Evolutionary conservation across 2,888 invertebrate species (phyloP).

Genomic region (Conus canariensis): DNA sequence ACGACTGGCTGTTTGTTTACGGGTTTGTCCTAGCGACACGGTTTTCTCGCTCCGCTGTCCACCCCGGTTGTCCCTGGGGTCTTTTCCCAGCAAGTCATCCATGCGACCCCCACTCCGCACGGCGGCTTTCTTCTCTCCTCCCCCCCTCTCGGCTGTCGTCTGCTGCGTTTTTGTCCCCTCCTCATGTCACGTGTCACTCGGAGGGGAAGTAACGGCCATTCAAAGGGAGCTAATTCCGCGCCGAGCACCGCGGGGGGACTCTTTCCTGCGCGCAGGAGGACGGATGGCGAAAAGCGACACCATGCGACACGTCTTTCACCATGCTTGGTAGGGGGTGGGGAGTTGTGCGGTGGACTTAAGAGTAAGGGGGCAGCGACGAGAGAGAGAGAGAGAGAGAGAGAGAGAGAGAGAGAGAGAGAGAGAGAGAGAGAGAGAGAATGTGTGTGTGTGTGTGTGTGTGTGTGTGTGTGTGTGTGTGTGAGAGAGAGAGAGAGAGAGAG

Average conservation of each 20-base stretch:
- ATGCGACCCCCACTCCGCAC: not conserved
- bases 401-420: constrained; percentile 12
- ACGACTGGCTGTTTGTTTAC: constrained; percentile 25
- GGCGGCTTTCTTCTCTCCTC: not conserved
- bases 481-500: constrained; percentile 5
- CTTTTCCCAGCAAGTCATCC: not conserved
- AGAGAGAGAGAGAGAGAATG: not conserved
- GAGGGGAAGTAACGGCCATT: constrained; percentile 19
- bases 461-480: not conserved
- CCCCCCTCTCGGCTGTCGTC: not conserved
- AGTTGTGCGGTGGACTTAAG: not conserved
- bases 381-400: constrained; percentile 19
- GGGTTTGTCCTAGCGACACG: not conserved
- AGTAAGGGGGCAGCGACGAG: not conserved
- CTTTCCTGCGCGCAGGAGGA: constrained; percentile 27
- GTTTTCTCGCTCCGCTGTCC: not conserved
- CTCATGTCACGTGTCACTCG: constrained; percentile 28
- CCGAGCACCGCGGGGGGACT: constrained; percentile 13
- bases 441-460: not conserved
- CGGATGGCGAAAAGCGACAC: constrained; percentile 17
- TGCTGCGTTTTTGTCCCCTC: constrained; percentile 18
- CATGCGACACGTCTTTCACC: constrained; percentile 21
- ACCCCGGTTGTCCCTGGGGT: not conserved
- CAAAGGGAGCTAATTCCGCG: constrained; percentile 30
- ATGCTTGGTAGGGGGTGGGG: not conserved